A percentile compares a stretch with the other conserved stretches of the same genome.
These are phyloP conservation scores for Sarcophaga subvicina DNA, from an alignment of 2,888 invertebrate genomes.

Conservation along the genomic window DNA sequence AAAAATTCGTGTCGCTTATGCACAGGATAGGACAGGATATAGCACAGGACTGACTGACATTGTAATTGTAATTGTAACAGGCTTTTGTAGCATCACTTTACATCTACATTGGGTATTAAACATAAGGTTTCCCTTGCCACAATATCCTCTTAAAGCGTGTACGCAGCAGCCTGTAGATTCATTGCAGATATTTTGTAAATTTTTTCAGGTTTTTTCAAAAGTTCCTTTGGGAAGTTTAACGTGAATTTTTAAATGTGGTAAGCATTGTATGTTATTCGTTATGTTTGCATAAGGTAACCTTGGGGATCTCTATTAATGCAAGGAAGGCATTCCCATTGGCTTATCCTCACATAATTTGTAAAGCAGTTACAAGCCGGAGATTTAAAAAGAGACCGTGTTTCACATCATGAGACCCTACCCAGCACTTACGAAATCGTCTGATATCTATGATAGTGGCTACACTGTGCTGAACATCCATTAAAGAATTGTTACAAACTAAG, in stretches of 20 bases:
- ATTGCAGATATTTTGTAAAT: constrained; percentile 42
- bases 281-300: neutral
- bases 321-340: too few relatives aligned
- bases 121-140: constrained; percentile 9
- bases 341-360: too few relatives aligned
- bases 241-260: neutral
- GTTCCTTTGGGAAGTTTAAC: constrained; percentile 1
- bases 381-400: too few relatives aligned
- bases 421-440: too few relatives aligned
- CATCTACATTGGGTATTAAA: neutral
- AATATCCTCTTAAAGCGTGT: constrained; percentile 18
- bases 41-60: constrained; percentile 40
- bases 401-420: too few relatives aligned
- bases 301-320: too few relatives aligned
- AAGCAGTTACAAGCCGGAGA: too few relatives aligned
- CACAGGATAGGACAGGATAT: neutral
- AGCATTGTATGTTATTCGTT: neutral
- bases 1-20: neutral
- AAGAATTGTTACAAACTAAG: too few relatives aligned
- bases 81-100: neutral
- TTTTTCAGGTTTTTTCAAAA: neutral
- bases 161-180: constrained; percentile 18
- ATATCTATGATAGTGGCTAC: too few relatives aligned
- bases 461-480: too few relatives aligned
- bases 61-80: constrained; percentile 48